A percentile compares a stretch with the other conserved stretches of the same genome.
phyloP scores from a whole-genome alignment of 2,113 vertebrate genomes.

The Microtus oregoni region DNA sequence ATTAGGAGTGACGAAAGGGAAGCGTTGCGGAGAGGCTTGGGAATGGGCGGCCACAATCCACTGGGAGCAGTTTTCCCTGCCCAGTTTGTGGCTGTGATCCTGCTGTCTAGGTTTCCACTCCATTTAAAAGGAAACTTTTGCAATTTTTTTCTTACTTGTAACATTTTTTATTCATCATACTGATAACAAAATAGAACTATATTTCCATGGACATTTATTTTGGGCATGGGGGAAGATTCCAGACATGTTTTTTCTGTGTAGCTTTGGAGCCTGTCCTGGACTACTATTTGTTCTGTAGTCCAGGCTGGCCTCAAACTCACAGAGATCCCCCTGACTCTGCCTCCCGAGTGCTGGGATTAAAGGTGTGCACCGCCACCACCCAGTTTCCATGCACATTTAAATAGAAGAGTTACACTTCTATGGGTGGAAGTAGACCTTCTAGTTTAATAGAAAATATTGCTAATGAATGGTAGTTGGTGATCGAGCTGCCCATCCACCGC shows the following conservation, averaged over 20 bases:
- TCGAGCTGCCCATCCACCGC: neutral
- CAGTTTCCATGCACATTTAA: neutral
- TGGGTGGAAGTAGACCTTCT: neutral
- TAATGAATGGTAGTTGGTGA: neutral
- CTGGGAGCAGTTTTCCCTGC: neutral
- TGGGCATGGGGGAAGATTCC: no score
- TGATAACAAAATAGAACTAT: neutral
- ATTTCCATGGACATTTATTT: neutral
- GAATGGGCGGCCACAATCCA: neutral
- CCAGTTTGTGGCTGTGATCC: neutral
- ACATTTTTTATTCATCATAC: neutral
- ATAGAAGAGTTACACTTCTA: neutral
- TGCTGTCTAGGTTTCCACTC: neutral
- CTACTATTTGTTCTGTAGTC: no score
- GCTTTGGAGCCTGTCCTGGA: no score
- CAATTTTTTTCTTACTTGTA: neutral
- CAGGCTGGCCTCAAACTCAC: no score
- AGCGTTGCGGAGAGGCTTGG: neutral
- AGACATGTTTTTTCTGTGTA: no score
- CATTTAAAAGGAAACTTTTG: neutral
- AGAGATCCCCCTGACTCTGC: no score
- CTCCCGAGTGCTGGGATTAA: no score
- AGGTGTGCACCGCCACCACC: no score
- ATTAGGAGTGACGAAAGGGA: neutral
- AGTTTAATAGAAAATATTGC: neutral